phyloP scores from a whole-genome alignment of 1,140 invertebrate genomes.

The Aphis craccivora region DNA sequence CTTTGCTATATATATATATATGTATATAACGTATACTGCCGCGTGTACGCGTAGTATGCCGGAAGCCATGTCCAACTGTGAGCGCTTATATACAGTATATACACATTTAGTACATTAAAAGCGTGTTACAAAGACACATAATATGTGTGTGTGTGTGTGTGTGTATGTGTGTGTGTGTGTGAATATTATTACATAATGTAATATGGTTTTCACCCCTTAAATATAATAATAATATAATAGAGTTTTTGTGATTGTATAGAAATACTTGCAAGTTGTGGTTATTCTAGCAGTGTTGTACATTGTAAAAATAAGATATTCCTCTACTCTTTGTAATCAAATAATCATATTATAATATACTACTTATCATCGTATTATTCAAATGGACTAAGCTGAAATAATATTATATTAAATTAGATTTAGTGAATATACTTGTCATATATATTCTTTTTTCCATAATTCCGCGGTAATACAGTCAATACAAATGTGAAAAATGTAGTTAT shows the following conservation, averaged over 20 bases:
- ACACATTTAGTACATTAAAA: not conserved
- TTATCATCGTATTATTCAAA: not conserved
- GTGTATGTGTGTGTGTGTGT: not conserved
- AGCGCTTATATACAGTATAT: not conserved
- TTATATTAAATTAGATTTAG: too few species aligned
- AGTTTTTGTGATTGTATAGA: not conserved
- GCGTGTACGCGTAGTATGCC: not conserved
- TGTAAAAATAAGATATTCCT: not conserved
- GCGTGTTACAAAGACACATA: not conserved
- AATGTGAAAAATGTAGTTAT: too few species aligned
- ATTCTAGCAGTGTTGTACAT: not conserved
- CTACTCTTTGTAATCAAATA: not conserved
- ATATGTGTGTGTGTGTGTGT: not conserved
- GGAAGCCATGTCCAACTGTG: not conserved
- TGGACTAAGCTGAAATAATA: too few species aligned
- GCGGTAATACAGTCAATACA: too few species aligned
- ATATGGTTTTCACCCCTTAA: constrained; percentile 5
- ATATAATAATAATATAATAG: constrained; percentile 1
- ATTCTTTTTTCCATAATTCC: too few species aligned
- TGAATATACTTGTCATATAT: too few species aligned
- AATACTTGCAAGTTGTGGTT: not conserved
- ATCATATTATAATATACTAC: not conserved
- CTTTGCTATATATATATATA: not conserved
- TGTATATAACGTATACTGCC: not conserved
- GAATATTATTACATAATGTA: not conserved